Base-by-base conservation (phyloP, 1,140 invertebrate species). In the Hirudo medicinalis region DNA sequence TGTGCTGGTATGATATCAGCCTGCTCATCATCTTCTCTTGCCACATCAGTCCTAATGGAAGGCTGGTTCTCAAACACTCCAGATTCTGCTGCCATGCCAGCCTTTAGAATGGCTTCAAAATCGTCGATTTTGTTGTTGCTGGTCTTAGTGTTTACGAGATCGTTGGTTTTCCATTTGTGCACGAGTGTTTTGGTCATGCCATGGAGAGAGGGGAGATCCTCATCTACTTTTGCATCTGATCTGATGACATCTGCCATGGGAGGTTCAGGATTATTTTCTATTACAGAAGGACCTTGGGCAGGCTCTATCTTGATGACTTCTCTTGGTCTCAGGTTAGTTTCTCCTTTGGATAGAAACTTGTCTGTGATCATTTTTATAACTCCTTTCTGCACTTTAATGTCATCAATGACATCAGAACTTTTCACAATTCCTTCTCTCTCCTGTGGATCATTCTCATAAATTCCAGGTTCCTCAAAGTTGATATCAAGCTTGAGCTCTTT, bases 111-210 rank as follows among this genome's bases (percentile, higher is more conserved):
- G 29, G 29, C 29, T n/a, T 29, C n/a, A 5, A 40, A 40, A 36
- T 73, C 72, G 19, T 71, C 69, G 72, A 53, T 36, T 22, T 29
- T 25, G 36, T 71, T 25, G 36, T 71, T 72, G 20, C 8, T 25
- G 17, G 55, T 20, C 29, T 57, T 60, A 9, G 22, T 19, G 27
- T 71, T 36, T 8, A 70, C 40, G 54, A 71, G 32, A 43, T 54
- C 72, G 69, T 73, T 54, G 69, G 55, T 49, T 36, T 72, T 70
- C 72, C 72, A 73, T n/a, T 71, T 43, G 22, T 71, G 43, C n/a
- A 71, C 36, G 6, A 73, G 17, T 36, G 70, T 54, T 69, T 67
- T 70, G 11, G 72, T 72, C 8, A 36, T 69, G 20, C 72, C 72
- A 22, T 36, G 63, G 22, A 66, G 27, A 22, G 63, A 22, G n/a